Base-by-base conservation (phyloP, 92 coral and sea anemone genomes). In the Porites rus region DNA sequence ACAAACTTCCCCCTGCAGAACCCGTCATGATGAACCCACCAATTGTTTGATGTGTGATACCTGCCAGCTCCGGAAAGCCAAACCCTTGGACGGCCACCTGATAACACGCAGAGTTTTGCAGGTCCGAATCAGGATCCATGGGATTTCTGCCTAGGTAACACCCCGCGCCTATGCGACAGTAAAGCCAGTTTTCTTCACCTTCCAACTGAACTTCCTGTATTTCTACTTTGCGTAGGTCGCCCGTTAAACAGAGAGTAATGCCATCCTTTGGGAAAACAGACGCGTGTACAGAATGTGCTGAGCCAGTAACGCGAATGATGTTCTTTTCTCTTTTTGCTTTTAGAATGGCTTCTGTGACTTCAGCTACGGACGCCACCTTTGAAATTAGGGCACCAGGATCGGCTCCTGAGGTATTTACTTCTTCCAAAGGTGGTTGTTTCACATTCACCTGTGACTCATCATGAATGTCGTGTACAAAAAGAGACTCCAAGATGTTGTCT, bases 1-100 rank as follows among this genome's bases (percentile, higher is more conserved):
- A 10, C 12, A 93, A 83, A 69, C 96, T 93, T 75, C 96, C 96
- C 7, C 96, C 96, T 13, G 96, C 94, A 81, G 94, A 93, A 46
- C 96, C 93, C 18, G 96, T 93, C 65, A 61, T 54, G 51, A 93
- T 79, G 64, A 91, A 93, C 12, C 96, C 96, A 54, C 91, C 91
- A 54, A 93, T 52, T 0, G 92, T 79, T 63, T 93, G 96, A 28
- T 93, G 94, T 71, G 81, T 88, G 73, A 93, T 93, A 20, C 93
- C 96, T 72, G 92, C 96, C 8, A 93, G 88, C 56, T 75, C 86
- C 20, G 96, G 96, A 66, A 93, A 84, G 59, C 87, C 92, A 75
- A 68, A 93, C 17, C 96, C 96, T 38, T 69, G 13, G 54, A 84
- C 24, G 21, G 81, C 51, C 24, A 93, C 80, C 78, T 91, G 83